These are phyloP conservation scores for Lasiurus borealis DNA, from an alignment of 2,113 vertebrate species.

Conservation along the genomic window DNA sequence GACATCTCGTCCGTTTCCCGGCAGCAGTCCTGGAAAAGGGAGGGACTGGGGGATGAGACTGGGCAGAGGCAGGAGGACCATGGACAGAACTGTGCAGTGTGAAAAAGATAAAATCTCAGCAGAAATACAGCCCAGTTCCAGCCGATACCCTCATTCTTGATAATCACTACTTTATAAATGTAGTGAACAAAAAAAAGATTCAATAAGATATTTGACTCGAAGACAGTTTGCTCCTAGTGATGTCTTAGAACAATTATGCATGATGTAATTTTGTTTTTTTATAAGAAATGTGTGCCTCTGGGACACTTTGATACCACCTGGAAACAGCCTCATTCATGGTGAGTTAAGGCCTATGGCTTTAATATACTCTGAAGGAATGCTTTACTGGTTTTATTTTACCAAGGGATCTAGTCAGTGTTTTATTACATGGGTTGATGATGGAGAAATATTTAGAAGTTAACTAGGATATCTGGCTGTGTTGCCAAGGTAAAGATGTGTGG, in stretches of 20 bases:
- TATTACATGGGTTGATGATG: not conserved
- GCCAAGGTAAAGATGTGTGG: not conserved
- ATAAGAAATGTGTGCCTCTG: conserved; percentile 82
- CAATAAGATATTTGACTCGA: not conserved
- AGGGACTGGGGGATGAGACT: not conserved
- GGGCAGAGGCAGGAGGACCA: not conserved
- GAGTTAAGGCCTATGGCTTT: conserved; percentile 37
- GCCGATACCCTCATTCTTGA: not conserved
- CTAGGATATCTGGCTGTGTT: not conserved
- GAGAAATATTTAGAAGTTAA: not conserved
- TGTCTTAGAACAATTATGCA: not conserved
- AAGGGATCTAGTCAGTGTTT: not conserved
- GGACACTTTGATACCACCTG: conserved; percentile 81
- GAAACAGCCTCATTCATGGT: conserved; percentile 82
- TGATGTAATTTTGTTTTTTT: conserved; percentile 57
- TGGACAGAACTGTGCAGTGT: not conserved
- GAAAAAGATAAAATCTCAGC: not conserved
- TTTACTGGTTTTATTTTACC: conserved; percentile 37
- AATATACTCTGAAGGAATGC: not conserved
- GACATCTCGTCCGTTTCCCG: not conserved
- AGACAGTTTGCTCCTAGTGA: not conserved
- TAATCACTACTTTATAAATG: conserved; percentile 22
- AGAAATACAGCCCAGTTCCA: not conserved
- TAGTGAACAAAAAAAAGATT: not conserved
- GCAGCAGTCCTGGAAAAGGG: not conserved